phyloP scores from a whole-genome alignment of 2,113 vertebrate species.

The Brienomyrus brachyistius region DNA sequence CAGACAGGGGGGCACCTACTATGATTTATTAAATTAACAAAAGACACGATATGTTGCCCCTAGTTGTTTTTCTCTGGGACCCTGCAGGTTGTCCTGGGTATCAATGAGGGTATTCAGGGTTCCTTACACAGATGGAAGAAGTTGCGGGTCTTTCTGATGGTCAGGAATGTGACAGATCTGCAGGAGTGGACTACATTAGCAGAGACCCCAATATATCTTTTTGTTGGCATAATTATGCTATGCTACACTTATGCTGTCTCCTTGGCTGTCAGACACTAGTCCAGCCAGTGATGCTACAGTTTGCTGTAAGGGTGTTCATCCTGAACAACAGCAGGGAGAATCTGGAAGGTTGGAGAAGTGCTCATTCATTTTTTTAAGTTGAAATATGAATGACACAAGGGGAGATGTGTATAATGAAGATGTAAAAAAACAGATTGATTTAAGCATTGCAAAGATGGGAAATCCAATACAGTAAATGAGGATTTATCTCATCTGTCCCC shows the following conservation, averaged over 20 bases:
- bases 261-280: neutral
- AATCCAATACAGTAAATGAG: neutral
- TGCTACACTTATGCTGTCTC: neutral
- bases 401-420: neutral
- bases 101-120: neutral
- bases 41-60: neutral
- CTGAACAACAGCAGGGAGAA: neutral
- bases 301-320: neutral
- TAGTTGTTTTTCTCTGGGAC: neutral
- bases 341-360: neutral
- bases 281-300: neutral
- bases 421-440: neutral
- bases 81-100: neutral
- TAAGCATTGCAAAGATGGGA: neutral
- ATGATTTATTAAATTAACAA: neutral
- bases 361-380: neutral
- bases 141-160: neutral
- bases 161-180: neutral
- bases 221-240: neutral
- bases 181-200: neutral
- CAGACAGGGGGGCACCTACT: neutral
- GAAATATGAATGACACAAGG: neutral
- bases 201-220: neutral
- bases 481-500: neutral
- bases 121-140: neutral